These are phyloP conservation scores for Ptilorrhoa leucosticta DNA, from an alignment of 2,113 vertebrate genomes.

Conservation along the genomic window DNA sequence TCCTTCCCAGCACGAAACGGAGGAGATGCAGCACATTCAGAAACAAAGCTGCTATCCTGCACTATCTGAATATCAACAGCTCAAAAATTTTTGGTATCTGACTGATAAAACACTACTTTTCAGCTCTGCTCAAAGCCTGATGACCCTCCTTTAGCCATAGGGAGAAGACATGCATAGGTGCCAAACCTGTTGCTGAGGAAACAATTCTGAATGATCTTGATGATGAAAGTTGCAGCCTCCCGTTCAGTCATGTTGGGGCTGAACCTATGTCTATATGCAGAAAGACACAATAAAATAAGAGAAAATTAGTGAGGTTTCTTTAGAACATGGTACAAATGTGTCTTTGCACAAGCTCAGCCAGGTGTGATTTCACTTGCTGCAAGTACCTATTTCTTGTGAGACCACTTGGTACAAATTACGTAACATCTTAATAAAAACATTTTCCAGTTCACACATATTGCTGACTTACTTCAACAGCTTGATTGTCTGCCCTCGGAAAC, in stretches of 20 bases:
- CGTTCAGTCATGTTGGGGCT: slow-evolving; percentile 93
- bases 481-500: slow-evolving; percentile 97
- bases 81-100: not conserved
- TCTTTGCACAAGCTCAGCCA: not conserved
- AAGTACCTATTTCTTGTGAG: not conserved
- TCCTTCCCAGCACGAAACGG: not conserved
- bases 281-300: not conserved
- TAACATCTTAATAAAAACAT: not conserved
- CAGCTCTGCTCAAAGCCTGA: not conserved
- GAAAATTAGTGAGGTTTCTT: not conserved
- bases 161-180: not conserved
- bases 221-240: slow-evolving; percentile 92
- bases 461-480: slow-evolving; percentile 91
- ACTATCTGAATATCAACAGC: not conserved
- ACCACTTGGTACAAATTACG: not conserved
- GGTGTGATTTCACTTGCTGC: not conserved
- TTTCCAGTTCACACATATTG: not conserved
- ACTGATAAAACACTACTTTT: not conserved
- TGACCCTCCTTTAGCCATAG: not conserved
- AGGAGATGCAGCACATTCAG: not conserved
- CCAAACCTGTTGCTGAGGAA: slow-evolving; percentile 95
- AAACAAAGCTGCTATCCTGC: not conserved
- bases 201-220: slow-evolving; percentile 96
- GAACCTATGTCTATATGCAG: slow-evolving; percentile 84
- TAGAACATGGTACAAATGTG: not conserved